Base-by-base conservation (phyloP, 2,888 invertebrate genomes). In the Limnephilus lunatus region DNA sequence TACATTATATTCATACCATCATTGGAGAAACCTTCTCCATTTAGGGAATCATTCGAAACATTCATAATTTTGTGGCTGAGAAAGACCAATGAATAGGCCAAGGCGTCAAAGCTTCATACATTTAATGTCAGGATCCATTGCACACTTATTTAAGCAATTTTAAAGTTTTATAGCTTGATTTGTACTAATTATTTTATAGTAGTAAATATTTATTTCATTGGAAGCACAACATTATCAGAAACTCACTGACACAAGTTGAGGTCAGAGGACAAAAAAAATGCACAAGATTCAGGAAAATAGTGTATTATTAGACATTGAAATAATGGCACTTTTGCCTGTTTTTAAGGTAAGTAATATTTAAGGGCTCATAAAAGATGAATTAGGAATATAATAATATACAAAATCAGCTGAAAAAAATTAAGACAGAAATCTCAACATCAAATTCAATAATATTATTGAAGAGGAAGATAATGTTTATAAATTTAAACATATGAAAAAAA, bases 171-270 rank as follows among this genome's bases (percentile, higher is more conserved):
- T 30, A 88, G 53, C 53, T 53, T 68, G 88, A 35, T 88, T 88
- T 88, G 88, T 88, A 88, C 88, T 88, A 88, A 88, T 25, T 68
- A 88, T 68, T 88, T 68, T 68, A 88, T 48, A 88, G 35, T 85
- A 85, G 31, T 88, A 32, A 88, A 30, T 53, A 68, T 68, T 80
- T 31, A 68, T 68, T 68, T 68, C 88, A 31, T 68, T 88, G 88
- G 88, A 88, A 88, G 88, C 88, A 88, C 88, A 88, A 35, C 53
- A 68, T 88, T 88, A 53, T 88, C 88, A 88, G 88, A 88, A 53
- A 53, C 53, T 88, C 53, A 88, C 53, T 88, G 82, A 82, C 68
- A n/a, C 68, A 25, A 68, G 68, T 68, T 68, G 68, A 68, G 68
- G 68, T 68, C 68, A 68, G 68, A 68, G 25, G 25, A 68, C 68